A percentile compares a stretch with the other conserved stretches of the same genome.
Evolutionary conservation across 2,888 invertebrate genomes (phyloP).

Genomic region (Strigamia crassipes): DNA sequence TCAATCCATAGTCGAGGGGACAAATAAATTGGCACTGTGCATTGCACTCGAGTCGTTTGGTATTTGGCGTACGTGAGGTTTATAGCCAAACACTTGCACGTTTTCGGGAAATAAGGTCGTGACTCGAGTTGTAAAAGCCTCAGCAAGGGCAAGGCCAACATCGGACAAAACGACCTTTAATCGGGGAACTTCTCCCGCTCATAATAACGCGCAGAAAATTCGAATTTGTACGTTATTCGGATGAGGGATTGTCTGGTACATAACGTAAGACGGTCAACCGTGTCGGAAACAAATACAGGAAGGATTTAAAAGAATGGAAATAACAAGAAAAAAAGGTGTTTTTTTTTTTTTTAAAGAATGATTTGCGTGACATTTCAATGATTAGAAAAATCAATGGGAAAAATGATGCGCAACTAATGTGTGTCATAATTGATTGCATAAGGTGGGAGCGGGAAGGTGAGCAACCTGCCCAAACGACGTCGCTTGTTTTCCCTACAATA

Average conservation of each 20-base stretch:
- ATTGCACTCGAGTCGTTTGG: not conserved
- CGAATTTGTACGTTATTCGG: not conserved
- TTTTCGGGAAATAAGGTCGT: not conserved
- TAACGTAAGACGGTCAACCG: not conserved
- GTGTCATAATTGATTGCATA: not conserved
- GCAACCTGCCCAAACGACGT: not conserved
- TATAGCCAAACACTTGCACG: not conserved
- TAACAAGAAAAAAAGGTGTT: not conserved
- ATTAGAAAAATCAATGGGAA: not conserved
- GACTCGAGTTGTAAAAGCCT: not conserved
- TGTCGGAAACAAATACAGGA: not conserved
- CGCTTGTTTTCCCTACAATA: not conserved
- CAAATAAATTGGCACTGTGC: not conserved
- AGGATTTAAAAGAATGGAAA: not conserved
- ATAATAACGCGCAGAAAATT: not conserved
- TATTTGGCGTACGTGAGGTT: not conserved
- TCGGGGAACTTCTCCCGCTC: not conserved
- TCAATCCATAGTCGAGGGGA: not conserved
- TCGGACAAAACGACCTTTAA: not conserved
- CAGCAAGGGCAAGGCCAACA: not conserved
- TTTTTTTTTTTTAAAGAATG: not conserved
- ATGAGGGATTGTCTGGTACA: not conserved
- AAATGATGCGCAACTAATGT: slow-evolving; percentile 5
- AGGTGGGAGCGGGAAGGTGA: not conserved
- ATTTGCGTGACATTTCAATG: not conserved